Conservation (phyloP, 2,113 vertebrate genomes). For the Podarcis cretensis region DNA sequence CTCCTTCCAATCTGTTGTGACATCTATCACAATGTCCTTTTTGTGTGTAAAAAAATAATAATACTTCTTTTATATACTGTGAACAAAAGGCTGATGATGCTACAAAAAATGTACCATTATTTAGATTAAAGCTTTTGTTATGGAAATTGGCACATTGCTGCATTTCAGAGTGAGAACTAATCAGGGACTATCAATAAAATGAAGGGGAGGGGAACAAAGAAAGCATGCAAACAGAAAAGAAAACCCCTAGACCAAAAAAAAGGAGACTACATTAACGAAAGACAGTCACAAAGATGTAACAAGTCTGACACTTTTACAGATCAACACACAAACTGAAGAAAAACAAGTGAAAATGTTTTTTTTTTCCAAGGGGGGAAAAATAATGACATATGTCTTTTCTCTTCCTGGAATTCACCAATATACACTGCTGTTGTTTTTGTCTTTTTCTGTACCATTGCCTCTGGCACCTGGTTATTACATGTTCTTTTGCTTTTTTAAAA, state of each 20-base stretch:
- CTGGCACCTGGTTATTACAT: conserved; percentile 21
- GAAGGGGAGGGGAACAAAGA: conserved; percentile 1
- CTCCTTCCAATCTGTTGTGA: background rate
- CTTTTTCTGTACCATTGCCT: conserved; percentile 24
- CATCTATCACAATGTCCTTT: conserved; percentile 10
- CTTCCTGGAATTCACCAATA: conserved; percentile 9
- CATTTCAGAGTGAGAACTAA: background rate
- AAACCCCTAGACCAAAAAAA: background rate
- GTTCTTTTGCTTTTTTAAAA: background rate
- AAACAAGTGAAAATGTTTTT: background rate
- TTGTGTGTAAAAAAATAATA: background rate
- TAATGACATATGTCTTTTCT: rapidly evolving
- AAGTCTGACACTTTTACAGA: conserved; percentile 3
- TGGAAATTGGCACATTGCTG: conserved; percentile 26
- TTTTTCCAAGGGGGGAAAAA: background rate
- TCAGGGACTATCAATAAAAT: conserved; percentile 21
- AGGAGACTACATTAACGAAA: conserved; percentile 7
- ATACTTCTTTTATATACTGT: background rate
- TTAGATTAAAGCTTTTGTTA: conserved; percentile 39
- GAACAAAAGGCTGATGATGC: conserved; percentile 12
- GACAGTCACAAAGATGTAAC: background rate
- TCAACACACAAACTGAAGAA: background rate
- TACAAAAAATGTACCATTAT: conserved; percentile 31
- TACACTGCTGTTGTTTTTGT: background rate
- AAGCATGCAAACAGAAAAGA: background rate